Percentiles rank a stretch among this genome's conserved stretches.
Evolutionary conservation across 2,113 vertebrate genomes (phyloP).

Genomic region (Caracal caracal): DNA sequence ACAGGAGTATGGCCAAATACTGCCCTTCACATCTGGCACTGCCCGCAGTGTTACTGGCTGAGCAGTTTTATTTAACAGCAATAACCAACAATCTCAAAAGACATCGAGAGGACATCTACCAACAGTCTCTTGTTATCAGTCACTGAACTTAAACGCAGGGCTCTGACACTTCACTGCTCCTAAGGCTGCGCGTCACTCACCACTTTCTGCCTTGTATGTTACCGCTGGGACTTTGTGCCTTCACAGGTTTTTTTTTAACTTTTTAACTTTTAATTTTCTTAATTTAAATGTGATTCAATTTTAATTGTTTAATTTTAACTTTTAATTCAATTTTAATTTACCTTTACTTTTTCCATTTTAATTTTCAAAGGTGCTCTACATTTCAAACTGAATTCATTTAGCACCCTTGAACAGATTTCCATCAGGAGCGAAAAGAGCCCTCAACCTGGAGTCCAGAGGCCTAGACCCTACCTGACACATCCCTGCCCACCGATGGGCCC

Average conservation of each 20-base stretch:
- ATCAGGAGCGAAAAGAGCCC: background rate
- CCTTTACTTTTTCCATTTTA: background rate
- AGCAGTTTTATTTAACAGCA: background rate
- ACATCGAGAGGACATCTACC: background rate
- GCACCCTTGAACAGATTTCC: background rate
- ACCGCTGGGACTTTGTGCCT: background rate
- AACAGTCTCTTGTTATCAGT: background rate
- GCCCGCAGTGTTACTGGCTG: background rate
- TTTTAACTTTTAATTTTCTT: background rate
- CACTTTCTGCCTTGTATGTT: background rate
- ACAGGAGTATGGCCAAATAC: background rate
- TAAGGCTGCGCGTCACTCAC: background rate
- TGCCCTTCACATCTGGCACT: background rate
- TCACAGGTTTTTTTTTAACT: background rate
- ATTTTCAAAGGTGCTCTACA: slow-evolving; percentile 7
- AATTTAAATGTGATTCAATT: background rate
- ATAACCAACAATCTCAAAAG: background rate
- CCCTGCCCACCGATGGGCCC: background rate
- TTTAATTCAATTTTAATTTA: background rate
- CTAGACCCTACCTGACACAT: background rate
- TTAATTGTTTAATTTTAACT: background rate
- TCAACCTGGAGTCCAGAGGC: background rate
- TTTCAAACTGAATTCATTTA: slow-evolving; percentile 27
- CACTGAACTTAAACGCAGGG: background rate
- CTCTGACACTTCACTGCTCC: background rate